phyloP scores from a whole-genome alignment of 2,797 vertebrate species.

The Mormyrus hasselquistii region DNA sequence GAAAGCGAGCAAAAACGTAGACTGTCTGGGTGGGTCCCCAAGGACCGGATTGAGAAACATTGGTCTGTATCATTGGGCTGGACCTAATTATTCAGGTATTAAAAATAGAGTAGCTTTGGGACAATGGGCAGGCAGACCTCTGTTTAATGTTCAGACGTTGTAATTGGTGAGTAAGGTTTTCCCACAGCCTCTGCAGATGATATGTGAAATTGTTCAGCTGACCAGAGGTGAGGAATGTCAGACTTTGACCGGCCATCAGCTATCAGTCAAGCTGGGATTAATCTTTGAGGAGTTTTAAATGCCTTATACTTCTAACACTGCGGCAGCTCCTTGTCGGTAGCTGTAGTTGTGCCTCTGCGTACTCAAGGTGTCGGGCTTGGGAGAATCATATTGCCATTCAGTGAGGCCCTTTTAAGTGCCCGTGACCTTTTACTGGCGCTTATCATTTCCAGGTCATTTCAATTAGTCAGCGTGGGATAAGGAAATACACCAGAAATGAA shows the following conservation, averaged over 20 bases:
- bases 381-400: background rate
- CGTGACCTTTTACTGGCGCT: constrained; percentile 13
- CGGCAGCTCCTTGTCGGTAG: too few species aligned
- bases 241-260: background rate
- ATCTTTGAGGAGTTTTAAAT: background rate
- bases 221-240: background rate
- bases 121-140: background rate
- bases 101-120: background rate
- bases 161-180: background rate
- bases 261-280: background rate
- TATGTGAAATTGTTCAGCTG: background rate
- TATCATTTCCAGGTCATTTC: background rate
- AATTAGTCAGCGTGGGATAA: constrained; percentile 17
- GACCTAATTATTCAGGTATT: background rate
- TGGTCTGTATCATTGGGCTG: background rate
- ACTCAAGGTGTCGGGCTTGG: background rate
- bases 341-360: background rate
- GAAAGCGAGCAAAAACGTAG: background rate
- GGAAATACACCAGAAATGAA: constrained; percentile 73
- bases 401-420: constrained; percentile 5
- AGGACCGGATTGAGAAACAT: background rate
- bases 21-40: background rate
- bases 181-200: background rate
- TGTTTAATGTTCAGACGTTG: background rate
- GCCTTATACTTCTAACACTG: background rate